phyloP scores from a whole-genome alignment of 1,140 invertebrate genomes.

The Mycetomoellerius zeteki region DNA sequence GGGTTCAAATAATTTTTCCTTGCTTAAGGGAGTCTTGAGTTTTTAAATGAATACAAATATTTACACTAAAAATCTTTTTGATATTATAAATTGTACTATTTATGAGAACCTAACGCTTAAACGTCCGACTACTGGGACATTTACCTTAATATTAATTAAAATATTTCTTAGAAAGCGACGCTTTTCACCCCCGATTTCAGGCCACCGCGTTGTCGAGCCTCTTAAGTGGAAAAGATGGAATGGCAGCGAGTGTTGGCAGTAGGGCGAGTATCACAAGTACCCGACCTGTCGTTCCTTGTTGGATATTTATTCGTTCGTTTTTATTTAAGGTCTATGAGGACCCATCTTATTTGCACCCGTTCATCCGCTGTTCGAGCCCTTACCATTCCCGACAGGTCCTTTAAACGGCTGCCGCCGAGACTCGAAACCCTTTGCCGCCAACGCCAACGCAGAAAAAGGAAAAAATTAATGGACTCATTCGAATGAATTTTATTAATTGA shows the following conservation, averaged over 20 bases:
- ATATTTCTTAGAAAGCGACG: slow-evolving; percentile 80
- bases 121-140: no score
- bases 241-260: slow-evolving; percentile 34
- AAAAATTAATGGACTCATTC: slow-evolving; percentile 84
- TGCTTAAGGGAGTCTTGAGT: no score
- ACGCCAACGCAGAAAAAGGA: slow-evolving; percentile 70
- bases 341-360: slow-evolving; percentile 84
- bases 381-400: slow-evolving; percentile 75
- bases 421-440: slow-evolving; percentile 77
- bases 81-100: no score
- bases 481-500: slow-evolving; percentile 86
- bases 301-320: slow-evolving; percentile 86
- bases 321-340: slow-evolving; percentile 82
- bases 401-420: slow-evolving; percentile 80
- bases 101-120: no score
- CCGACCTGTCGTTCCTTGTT: slow-evolving; percentile 84
- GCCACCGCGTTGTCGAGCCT: slow-evolving; percentile 43
- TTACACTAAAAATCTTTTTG: no score
- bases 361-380: slow-evolving; percentile 69
- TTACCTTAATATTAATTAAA: slow-evolving; percentile 87
- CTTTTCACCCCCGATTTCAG: slow-evolving; percentile 71
- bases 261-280: slow-evolving; percentile 73
- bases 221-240: slow-evolving; percentile 22
- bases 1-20: no score
- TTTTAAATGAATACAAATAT: no score